Percentiles rank a stretch among this genome's conserved stretches.
phyloP scores from a whole-genome alignment of 2,797 vertebrate species.

The Philypnodon macrostomus region DNA sequence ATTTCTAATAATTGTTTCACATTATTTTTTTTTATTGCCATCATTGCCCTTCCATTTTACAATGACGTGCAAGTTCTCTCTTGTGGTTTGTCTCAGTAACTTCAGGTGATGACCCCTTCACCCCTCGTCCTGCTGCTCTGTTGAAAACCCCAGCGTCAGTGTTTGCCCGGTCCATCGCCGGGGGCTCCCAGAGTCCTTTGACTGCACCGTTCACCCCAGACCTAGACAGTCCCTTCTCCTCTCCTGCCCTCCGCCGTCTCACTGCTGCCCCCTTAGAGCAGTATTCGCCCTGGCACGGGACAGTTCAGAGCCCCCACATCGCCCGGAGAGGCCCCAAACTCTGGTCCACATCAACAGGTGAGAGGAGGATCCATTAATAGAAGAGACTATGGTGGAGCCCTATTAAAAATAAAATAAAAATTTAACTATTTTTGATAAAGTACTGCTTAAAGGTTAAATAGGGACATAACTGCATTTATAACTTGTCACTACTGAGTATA shows the following conservation, averaged over 20 bases:
- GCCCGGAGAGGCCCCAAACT: conserved; percentile 85
- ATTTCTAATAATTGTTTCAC: too few species aligned
- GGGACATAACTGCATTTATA: too few species aligned
- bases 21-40: too few species aligned
- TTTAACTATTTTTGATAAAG: too few species aligned
- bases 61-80: too few species aligned
- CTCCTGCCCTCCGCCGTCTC: conserved; percentile 74
- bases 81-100: conserved; percentile 44
- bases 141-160: conserved; percentile 76
- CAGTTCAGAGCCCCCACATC: conserved; percentile 82
- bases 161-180: conserved; percentile 74
- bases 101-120: conserved; percentile 74
- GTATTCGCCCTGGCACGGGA: conserved; percentile 78
- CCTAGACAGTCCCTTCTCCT: conserved; percentile 76
- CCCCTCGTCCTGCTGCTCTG: conserved; percentile 63
- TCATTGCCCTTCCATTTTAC: too few species aligned
- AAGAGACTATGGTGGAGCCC: background rate
- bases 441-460: too few species aligned
- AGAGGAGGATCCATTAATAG: conserved; percentile 6
- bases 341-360: conserved; percentile 88
- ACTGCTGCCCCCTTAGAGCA: conserved; percentile 70
- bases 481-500: too few species aligned
- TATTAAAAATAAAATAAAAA: too few species aligned
- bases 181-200: conserved; percentile 67
- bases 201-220: conserved; percentile 77